Percentiles rank a stretch among this genome's conserved stretches.
phyloP scores from a whole-genome alignment of 2,888 invertebrate species.

The Pristionchus maxplancki region DNA sequence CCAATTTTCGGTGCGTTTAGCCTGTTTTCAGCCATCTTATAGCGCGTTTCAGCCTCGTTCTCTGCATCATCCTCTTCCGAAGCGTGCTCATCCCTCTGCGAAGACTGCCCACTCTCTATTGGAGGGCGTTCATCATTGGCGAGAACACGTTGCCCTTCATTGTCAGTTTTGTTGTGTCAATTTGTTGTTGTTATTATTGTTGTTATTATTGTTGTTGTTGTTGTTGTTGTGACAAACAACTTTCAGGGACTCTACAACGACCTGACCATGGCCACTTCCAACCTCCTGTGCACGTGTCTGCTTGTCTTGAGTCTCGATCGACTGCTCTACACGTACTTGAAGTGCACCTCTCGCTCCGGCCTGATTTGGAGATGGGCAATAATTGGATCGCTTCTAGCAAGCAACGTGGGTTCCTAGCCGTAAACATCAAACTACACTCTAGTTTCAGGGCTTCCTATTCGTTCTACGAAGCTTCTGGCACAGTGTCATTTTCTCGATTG shows the following conservation, averaged over 20 bases:
- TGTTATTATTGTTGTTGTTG: too few species aligned
- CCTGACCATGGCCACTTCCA: neutral
- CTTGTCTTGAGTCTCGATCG: neutral
- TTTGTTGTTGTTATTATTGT: too few species aligned
- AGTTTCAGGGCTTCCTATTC: neutral
- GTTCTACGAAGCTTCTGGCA: neutral
- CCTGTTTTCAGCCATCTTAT: too few species aligned
- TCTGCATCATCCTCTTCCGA: neutral
- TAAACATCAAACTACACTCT: neutral
- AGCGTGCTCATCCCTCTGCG: neutral
- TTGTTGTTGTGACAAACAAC: too few species aligned
- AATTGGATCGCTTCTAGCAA: neutral
- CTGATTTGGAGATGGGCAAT: neutral
- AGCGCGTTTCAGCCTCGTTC: neutral
- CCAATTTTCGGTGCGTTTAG: neutral
- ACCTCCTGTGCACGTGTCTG: conserved; percentile 5
- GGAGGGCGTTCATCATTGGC: neutral
- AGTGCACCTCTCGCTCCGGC: neutral
- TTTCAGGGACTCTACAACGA: neutral
- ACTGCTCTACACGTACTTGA: neutral
- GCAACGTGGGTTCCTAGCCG: neutral
- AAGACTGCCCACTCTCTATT: neutral
- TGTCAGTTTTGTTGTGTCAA: too few species aligned
- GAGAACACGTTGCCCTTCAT: neutral
- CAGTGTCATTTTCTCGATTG: neutral